phyloP scores from a whole-genome alignment of 2,888 invertebrate genomes.

The Trissoscelio sp. region DNA sequence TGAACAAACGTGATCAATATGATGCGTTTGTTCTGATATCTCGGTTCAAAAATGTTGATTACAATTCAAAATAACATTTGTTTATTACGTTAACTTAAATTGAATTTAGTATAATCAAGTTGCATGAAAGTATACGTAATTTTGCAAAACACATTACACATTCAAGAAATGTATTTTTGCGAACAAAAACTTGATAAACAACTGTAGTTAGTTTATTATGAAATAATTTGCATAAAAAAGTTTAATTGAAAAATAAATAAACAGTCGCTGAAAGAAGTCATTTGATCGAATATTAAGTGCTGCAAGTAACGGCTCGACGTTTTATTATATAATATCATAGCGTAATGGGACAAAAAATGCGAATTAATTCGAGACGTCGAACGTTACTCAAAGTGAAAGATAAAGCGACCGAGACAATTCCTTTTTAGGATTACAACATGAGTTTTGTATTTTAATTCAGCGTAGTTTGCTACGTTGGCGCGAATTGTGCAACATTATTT shows the following conservation, averaged over 20 bases:
- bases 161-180: too few species aligned
- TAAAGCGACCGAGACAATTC: slow-evolving; percentile 1
- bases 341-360: slow-evolving; percentile 9
- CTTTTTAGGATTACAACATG: slow-evolving; percentile 39
- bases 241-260: too few species aligned
- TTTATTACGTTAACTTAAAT: too few species aligned
- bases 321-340: slow-evolving; percentile 6
- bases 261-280: too few species aligned
- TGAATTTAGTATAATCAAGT: too few species aligned
- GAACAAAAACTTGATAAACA: too few species aligned
- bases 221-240: too few species aligned
- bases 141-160: too few species aligned
- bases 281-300: background rate
- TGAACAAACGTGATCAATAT: background rate
- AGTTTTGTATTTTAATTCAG: slow-evolving; percentile 46
- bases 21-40: too few species aligned
- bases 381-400: slow-evolving; percentile 8
- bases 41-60: too few species aligned
- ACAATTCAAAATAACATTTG: too few species aligned
- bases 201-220: too few species aligned
- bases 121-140: slow-evolving; percentile 91
- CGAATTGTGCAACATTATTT: slow-evolving; percentile 50
- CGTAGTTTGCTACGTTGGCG: slow-evolving; percentile 31
- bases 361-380: background rate
- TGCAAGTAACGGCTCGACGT: background rate